Evolutionary conservation across 2,797 vertebrate genomes (phyloP), one percentile per base, ranked within the genome.

Genomic region (Phrynocephalus guinanensis): DNA sequence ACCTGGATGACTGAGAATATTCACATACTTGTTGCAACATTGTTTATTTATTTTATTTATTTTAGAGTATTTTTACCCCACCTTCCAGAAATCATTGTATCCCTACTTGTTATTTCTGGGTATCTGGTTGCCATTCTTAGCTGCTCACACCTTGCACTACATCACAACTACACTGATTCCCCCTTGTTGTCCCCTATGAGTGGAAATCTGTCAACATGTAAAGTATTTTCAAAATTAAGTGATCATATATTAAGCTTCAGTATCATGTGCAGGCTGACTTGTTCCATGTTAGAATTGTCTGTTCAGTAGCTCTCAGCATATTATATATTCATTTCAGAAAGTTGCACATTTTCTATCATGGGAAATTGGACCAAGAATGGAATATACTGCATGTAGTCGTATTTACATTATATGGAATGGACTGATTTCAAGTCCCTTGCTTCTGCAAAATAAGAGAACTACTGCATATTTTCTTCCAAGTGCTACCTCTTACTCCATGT

Each of bases 271-370:
- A 68, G 67, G 82, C 79, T 80, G 82, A 87, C 67, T 90, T 87
- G 85, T 48, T 60, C 52, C 30, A 48, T 87, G 13, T 85, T n/a
- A 33, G 6, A 3, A 72, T 91, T 88, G 92, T 88, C 88, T 72
- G 83, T 87, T 85, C 52, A 79, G 73, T 28, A 44, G 79, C 80
- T 80, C 80, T 87, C 90, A 91, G 79, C 88, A 93, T 85, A 77
- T 83, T 22, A 11, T 52, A 86, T 13, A 72, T 91, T 77, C 67
- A 30, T 78, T n/a, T 90, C 72, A 76, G 88, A 90, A 88, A 28
- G 66, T 10, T 72, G 33, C 18, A n/a, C 22, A 86, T 90, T 73
- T 88, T 91, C 86, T 75, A 20, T 9, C n/a, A 48, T 30, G 73
- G 48, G 28, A 44, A 30, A 15, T 22, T 52, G 38, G 48, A 28